Conservation (phyloP, 1,140 invertebrate species). For the Conopomorpha cramerella region DNA sequence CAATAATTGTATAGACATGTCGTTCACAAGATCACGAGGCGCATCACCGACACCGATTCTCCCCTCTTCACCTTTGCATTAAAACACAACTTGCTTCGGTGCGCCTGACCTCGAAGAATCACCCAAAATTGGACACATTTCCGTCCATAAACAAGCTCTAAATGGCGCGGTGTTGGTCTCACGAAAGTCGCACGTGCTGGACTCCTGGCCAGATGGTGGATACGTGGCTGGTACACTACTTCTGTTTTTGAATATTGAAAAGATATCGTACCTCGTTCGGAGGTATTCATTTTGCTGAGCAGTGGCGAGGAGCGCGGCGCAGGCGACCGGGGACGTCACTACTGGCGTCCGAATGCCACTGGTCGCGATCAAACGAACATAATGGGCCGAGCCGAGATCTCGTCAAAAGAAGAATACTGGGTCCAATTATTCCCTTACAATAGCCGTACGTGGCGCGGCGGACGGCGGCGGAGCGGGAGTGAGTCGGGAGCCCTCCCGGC, state of each 20-base stretch:
- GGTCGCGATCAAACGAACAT: slow-evolving; percentile 40
- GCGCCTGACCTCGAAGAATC: slow-evolving; percentile 26
- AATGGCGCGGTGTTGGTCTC: too few relatives aligned
- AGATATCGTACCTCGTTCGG: slow-evolving; percentile 42
- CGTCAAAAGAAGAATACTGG: slow-evolving; percentile 56
- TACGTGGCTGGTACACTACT: slow-evolving; percentile 7
- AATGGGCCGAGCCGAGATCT: slow-evolving; percentile 44
- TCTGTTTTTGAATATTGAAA: too few relatives aligned
- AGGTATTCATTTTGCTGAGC: slow-evolving; percentile 36
- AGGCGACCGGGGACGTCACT: slow-evolving; percentile 42
- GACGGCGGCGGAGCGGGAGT: slow-evolving; percentile 32
- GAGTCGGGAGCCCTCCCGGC: slow-evolving; percentile 7
- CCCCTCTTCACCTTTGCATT: too few relatives aligned
- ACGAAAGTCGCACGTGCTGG: slow-evolving; percentile 13
- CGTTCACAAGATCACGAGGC: too few relatives aligned
- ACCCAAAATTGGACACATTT: slow-evolving; percentile 30
- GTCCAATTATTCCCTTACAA: slow-evolving; percentile 55
- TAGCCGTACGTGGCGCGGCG: slow-evolving; percentile 32
- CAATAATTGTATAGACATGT: too few relatives aligned
- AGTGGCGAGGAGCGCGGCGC: slow-evolving; percentile 21
- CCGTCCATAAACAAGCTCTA: too few relatives aligned
- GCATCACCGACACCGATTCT: too few relatives aligned
- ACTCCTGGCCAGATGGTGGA: slow-evolving; percentile 8
- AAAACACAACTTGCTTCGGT: slow-evolving; percentile 16
- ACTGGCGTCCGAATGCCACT: slow-evolving; percentile 50